Conservation (phyloP, 2,797 vertebrate species). For the Euphonia xanthogaster region DNA sequence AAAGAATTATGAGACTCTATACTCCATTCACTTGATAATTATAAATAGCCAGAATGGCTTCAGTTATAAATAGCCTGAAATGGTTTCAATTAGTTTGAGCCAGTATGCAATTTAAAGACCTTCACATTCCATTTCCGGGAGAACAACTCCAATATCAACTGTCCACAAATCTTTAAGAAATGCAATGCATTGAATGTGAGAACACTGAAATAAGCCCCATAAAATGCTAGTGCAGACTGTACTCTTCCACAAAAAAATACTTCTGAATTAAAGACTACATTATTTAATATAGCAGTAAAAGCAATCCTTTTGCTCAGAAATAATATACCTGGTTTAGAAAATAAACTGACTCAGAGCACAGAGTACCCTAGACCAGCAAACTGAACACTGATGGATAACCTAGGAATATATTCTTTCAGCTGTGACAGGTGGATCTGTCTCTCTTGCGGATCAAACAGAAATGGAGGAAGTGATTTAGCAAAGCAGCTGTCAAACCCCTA, state of each 20-base stretch:
- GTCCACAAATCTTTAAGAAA: neutral
- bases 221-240: neutral
- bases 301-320: neutral
- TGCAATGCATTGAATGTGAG: neutral
- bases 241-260: neutral
- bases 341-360: neutral
- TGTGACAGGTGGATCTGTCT: neutral
- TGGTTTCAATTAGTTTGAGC: neutral
- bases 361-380: neutral
- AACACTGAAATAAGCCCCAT: neutral
- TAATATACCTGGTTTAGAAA: neutral
- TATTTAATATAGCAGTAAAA: neutral
- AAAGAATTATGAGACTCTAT: neutral
- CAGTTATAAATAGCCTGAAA: neutral
- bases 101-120: neutral
- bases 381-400: neutral
- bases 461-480: neutral
- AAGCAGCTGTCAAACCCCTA: neutral
- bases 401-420: neutral
- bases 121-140: neutral
- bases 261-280: neutral
- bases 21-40: neutral
- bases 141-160: neutral
- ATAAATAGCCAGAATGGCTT: neutral
- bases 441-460: neutral